Base-by-base conservation (phyloP, 2,888 invertebrate genomes). In the Carabus problematicus region DNA sequence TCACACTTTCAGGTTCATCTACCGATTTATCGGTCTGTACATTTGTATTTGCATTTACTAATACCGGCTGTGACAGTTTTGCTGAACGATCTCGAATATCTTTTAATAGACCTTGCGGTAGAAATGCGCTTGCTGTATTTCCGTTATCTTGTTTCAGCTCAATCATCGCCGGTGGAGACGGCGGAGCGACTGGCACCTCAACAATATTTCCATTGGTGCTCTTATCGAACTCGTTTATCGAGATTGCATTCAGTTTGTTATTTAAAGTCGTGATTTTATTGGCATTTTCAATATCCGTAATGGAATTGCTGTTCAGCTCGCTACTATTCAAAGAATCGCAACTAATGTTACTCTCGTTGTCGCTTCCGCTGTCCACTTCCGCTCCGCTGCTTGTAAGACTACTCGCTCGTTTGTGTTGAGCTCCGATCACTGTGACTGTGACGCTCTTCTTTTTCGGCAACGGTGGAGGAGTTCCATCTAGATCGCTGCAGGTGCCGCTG, bases 401-500 rank as follows among this genome's bases (percentile, higher is more conserved):
- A 70, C 84, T 82, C 11, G 85, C 84, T 49, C 87, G 83, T 75
- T 83, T 81, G 73, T 84, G 83, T 78, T 85, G 84, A 62, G 83
- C 82, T 75, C 84, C 84, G 76, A 86, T 87, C 77, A 85, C 82
- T 71, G 86, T 87, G 72, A 86, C 86, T 72, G 85, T 86, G 70
- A 87, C 85, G 52, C 79, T 77, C 79, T 89, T 89, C 83, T 89
- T 90, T 74, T 88, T 88, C 16, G 88, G 85, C 72, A 89, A 82
- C 1, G 90, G 90, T 3, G 88, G 87, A 64, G 91, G 89, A 18
- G 90, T 90, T 47, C 88, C 88, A 76, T 93, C 93, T 75, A 93
- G 84, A 81, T 93, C 93, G 79, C 92, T 93, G 82, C 93, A 92
- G 42, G 93, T 93, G 55, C 93, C 93, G 70, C 93, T 93, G 81